Evolutionary conservation across 2,113 vertebrate genomes (phyloP), one percentile per base, ranked within the genome.

Genomic region (Hypanus sabinus): DNA sequence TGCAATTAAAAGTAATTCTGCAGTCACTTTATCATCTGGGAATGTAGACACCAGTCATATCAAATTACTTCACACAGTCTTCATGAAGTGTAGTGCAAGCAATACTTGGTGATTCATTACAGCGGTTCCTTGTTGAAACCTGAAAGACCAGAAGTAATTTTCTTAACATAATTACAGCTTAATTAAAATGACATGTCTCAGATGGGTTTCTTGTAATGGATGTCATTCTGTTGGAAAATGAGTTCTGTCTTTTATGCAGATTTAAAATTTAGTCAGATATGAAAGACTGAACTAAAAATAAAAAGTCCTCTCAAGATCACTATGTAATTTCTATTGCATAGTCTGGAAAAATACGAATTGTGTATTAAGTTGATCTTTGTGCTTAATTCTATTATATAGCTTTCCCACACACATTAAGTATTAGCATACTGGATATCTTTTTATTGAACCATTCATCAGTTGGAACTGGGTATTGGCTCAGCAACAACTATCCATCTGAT

Each of bases 91-190:
- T 73, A 55, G 68, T 93, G 38, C 36, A 75, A 73, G 68, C 71
- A 93, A 93, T 93, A 46, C 68, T 75, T 93, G 85, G 91, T 93
- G 70, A 93, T 93, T 93, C 38, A 93, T 73, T 93, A 38, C 36
- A 93, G 91, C 94, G 95, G 95, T 96, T 95, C 95, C 96, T 95
- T 94, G 95, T 94, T 95, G 94, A 95, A 94, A 95, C 95, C 95
- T 95, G 95, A 96, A 96, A 92, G 94, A 93, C 94, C 94, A 94
- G 95, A 95, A 96, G 95, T 95, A 94, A 94, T 87, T 94, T 75
- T 87, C 62, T 68, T 94, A 95, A 95, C 94, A 38, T 96, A 97
- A 97, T 97, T 96, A 95, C 94, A 94, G 94, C 94, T 94, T 94
- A 95, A 94, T 94, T 94, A 93, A 94, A 94, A 57, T 79, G 95